These are phyloP conservation scores for Saccostrea echinata DNA, from an alignment of 1,140 invertebrate species.

Conservation along the genomic window DNA sequence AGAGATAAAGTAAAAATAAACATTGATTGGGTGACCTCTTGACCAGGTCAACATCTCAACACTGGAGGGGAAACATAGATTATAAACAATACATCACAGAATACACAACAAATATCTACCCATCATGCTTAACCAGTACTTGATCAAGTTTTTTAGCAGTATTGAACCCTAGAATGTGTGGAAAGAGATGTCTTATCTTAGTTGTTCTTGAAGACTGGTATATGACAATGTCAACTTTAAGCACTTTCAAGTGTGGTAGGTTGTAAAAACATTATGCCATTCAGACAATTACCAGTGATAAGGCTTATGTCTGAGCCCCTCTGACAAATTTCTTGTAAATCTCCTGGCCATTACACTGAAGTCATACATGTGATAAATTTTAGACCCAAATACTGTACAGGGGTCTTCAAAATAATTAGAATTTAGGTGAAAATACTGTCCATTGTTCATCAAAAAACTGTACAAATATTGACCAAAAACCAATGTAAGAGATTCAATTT, in stretches of 20 bases:
- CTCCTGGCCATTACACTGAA: too few species aligned
- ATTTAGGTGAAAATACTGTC: too few species aligned
- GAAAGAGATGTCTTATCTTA: neutral
- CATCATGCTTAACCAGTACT: neutral
- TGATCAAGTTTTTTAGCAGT: neutral
- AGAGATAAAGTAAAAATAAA: slow-evolving; percentile 30
- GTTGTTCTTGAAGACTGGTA: neutral
- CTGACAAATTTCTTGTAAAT: too few species aligned
- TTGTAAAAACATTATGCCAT: slow-evolving; percentile 30
- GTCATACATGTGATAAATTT: too few species aligned
- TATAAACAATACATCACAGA: neutral
- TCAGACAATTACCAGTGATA: neutral
- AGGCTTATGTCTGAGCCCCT: neutral
- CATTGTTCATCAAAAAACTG: too few species aligned
- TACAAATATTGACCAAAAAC: too few species aligned
- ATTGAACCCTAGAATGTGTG: neutral
- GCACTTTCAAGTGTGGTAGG: neutral
- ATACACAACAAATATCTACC: neutral
- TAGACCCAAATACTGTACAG: too few species aligned
- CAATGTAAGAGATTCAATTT: too few species aligned
- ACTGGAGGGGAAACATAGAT: neutral
- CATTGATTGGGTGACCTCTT: slow-evolving; percentile 30
- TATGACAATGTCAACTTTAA: neutral
- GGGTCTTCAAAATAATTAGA: too few species aligned
- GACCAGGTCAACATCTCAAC: neutral